Base-by-base conservation (phyloP, 2,797 vertebrate species). In the Platalea minor region DNA sequence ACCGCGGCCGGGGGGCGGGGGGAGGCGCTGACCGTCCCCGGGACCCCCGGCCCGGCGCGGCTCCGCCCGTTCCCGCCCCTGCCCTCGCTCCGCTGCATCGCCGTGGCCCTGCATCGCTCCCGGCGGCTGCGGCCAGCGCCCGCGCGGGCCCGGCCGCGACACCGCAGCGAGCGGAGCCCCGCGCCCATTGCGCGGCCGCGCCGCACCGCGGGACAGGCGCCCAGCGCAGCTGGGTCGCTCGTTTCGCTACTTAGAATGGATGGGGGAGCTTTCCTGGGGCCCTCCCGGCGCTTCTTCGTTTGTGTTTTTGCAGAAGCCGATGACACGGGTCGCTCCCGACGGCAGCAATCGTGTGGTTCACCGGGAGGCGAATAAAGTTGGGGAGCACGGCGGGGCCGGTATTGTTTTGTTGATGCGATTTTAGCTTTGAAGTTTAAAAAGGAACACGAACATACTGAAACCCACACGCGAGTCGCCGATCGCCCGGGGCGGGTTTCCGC, bases 401-500 rank as follows among this genome's bases (percentile, higher is more conserved):
- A 9, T 1, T 9, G 20, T 4, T 72, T 64, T 61, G 17, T 41
- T n/a, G 19, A 7, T n/a, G 37, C 18, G 31, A 14, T 31, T 76
- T 89, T 35, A 54, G 18, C 16, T 29, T 7, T 17, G 51, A 83
- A 65, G 43, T 61, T 76, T 51, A 11, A 33, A 28, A 7, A 29
- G 54, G 28, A 17, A 20, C 67, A 17, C 1, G 33, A 14, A 7
- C 20, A 3, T 2, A 2, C 14, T 8, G 70, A 43, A 29, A 63
- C 23, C 0, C 54, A 2, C 13, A 2, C 6, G 28, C 19, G 12
- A 16, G 37, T 2, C 5, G 11, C 67, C n/a, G 60, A 11, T 9
- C 5, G 3, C 5, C 33, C 25, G 9, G 5, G 3, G 24, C 6
- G 24, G 60, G 29, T 2, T 8, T 15, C 20, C 33, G 4, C 61